Conservation (phyloP, 2,113 vertebrate genomes). For the Gavia stellata region DNA sequence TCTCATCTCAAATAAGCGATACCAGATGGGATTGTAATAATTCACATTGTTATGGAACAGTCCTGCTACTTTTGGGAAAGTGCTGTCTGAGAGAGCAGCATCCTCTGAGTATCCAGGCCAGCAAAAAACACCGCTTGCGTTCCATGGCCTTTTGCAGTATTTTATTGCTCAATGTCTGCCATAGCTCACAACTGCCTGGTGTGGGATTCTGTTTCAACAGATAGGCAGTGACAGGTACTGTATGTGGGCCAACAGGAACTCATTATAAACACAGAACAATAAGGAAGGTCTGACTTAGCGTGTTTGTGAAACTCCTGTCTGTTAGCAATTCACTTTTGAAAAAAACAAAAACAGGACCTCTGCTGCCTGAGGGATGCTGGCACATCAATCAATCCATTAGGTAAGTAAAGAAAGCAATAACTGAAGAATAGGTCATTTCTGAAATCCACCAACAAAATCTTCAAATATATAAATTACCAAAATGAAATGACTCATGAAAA, state of each 20-base stretch:
- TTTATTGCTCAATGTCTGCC: background rate
- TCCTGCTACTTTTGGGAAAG: background rate
- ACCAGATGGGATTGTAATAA: conserved; percentile 27
- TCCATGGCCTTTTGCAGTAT: background rate
- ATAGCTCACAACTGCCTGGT: background rate
- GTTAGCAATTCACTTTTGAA: conserved; percentile 21
- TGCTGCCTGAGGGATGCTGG: conserved; percentile 20
- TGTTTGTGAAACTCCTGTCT: conserved; percentile 33
- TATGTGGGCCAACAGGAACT: conserved; percentile 19
- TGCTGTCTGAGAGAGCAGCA: background rate
- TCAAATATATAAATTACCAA: conserved; percentile 35
- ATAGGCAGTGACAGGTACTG: conserved; percentile 6
- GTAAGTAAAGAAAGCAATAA: conserved; percentile 63
- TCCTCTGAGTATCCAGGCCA: background rate
- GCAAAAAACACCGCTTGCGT: background rate
- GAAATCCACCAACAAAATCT: conserved; percentile 34
- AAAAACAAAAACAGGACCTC: background rate
- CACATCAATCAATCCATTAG: conserved; percentile 58
- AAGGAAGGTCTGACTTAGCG: background rate
- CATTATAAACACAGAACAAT: conserved; percentile 11
- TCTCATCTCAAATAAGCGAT: background rate
- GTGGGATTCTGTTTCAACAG: background rate
- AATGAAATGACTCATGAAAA: conserved; percentile 3
- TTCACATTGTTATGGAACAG: background rate
- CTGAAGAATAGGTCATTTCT: conserved; percentile 56